Conservation (phyloP, 2,888 invertebrate genomes). For the Diplolepis rosae region DNA sequence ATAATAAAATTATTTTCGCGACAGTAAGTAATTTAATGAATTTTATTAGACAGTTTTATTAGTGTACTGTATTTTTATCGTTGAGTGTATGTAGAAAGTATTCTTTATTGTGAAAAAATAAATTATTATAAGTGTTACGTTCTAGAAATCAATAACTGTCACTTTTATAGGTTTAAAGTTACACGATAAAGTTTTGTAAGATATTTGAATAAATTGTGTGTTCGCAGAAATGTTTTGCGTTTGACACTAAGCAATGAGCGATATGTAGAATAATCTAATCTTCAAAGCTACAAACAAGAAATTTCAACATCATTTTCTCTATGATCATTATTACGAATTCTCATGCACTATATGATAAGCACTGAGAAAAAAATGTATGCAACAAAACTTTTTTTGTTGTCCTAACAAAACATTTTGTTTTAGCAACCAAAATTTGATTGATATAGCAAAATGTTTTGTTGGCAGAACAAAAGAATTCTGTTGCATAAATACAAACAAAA, state of each 20-base stretch:
- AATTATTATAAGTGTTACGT: conserved; percentile 32
- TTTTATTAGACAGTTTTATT: not conserved
- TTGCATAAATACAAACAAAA: too few relatives aligned
- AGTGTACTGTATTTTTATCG: not conserved
- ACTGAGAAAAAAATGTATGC: too few relatives aligned
- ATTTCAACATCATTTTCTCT: not conserved
- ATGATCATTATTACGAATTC: not conserved
- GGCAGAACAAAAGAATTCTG: too few relatives aligned
- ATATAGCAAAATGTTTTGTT: too few relatives aligned
- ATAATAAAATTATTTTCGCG: too few relatives aligned
- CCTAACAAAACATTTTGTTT: too few relatives aligned
- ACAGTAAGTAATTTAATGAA: too few relatives aligned
- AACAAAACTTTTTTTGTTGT: too few relatives aligned
- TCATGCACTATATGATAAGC: not conserved
- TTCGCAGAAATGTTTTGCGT: conserved; percentile 13
- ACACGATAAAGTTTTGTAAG: conserved; percentile 33
- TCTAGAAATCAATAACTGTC: conserved; percentile 32
- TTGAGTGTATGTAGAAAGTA: not conserved
- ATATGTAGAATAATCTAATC: conserved; percentile 20
- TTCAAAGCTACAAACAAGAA: not conserved
- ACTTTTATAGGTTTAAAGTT: conserved; percentile 33
- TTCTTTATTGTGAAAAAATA: conserved; percentile 23
- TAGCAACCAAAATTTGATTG: too few relatives aligned
- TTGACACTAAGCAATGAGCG: conserved; percentile 25
- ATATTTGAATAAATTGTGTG: conserved; percentile 22